Base-by-base conservation (phyloP, 2,888 invertebrate species). In the Saturnia pavonia region DNA sequence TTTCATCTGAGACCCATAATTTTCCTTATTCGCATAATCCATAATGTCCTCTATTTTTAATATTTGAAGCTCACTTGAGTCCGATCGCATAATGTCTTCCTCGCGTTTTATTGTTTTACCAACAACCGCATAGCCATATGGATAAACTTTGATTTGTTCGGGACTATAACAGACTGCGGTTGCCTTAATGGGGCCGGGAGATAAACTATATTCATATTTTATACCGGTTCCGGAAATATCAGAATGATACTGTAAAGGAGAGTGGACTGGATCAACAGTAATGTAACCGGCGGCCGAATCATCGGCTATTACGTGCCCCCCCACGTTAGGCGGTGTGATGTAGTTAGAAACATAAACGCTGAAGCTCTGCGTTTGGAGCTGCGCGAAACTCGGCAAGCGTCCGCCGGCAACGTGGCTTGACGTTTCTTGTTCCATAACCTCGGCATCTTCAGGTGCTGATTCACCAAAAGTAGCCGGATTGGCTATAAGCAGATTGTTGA, bases 391-490 rank as follows among this genome's bases (percentile, higher is more conserved):
- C 75, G 96, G 95, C 87, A 96, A 88, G 80, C 96, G 94, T 88
- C 90, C 86, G 81, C 88, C 87, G 80, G 86, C 87, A 82, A 87
- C 82, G 79, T 89, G 88, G 76, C 80, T 86, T 74, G 86, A 86
- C 90, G 91, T 89, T 87, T 91, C 90, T 72, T 90, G 91, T 90
- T 93, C 90, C 91, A 91, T 91, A 85, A 89, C 89, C 75, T 90
- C 91, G 87, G 90, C 93, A 80, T 85, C 92, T 88, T 93, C 90
- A 45, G 92, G 89, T 86, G 90, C 78, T 40, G 88, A 89, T 94
- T 96, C 96, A 97, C 97, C 97, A 97, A 96, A 97, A 97, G 96
- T 96, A 97, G 95, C 97, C 96, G 95, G 96, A 95, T 92, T 95
- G 92, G 95, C 94, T 95, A 94, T 95, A 92, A 93, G 94, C 94